A percentile compares a stretch with the other conserved stretches of the same genome.
These are phyloP conservation scores for Silurus lanzhouensis DNA, from an alignment of 2,797 vertebrate species.

Conservation along the genomic window DNA sequence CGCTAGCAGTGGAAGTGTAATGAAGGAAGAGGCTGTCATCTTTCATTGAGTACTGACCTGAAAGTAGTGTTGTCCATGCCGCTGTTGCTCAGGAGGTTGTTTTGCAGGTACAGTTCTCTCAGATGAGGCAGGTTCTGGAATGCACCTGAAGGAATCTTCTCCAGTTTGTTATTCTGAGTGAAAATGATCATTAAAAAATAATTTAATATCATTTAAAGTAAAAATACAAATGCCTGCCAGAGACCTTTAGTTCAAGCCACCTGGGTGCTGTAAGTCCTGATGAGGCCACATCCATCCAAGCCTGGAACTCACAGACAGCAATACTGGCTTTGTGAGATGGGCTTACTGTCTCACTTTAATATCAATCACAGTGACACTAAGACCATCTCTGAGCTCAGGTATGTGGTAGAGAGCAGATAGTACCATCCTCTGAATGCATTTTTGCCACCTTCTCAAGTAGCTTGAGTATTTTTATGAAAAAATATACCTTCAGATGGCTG, in stretches of 20 bases:
- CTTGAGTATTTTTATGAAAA: neutral
- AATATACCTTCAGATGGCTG: neutral
- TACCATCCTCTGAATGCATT: neutral
- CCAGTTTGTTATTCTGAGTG: constrained; percentile 90
- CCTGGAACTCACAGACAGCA: neutral
- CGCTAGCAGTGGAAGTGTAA: neutral
- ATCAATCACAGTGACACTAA: neutral
- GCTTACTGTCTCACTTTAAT: neutral
- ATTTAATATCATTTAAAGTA: neutral
- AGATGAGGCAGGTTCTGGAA: constrained; percentile 84
- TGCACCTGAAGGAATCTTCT: constrained; percentile 89
- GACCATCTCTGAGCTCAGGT: neutral
- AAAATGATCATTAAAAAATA: constrained; percentile 21
- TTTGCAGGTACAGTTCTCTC: constrained; percentile 92
- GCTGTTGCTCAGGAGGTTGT: constrained; percentile 89
- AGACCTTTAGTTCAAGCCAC: neutral
- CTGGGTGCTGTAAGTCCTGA: neutral
- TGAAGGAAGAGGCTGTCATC: no score
- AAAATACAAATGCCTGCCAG: neutral
- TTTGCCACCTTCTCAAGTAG: neutral
- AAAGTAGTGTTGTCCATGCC: constrained; percentile 94
- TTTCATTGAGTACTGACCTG: constrained; percentile 71
- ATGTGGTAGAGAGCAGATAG: neutral
- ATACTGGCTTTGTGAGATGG: neutral
- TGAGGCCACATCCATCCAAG: neutral